phyloP scores from a whole-genome alignment of 2,113 vertebrate genomes.

The Tachycineta bicolor region DNA sequence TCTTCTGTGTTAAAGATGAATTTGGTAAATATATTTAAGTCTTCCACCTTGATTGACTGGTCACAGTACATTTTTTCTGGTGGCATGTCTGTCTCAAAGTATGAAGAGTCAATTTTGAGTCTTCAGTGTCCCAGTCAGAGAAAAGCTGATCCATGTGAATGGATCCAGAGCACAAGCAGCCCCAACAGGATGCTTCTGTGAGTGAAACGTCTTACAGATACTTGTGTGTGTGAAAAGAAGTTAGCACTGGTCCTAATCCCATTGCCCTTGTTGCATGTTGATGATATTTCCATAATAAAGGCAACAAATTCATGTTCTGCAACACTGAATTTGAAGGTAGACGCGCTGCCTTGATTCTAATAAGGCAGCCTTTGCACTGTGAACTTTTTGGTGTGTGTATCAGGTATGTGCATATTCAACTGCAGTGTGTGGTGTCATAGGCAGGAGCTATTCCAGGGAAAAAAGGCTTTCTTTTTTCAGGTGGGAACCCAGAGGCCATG shows the following conservation, averaged over 20 bases:
- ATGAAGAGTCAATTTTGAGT: neutral
- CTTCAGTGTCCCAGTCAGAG: neutral
- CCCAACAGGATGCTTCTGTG: neutral
- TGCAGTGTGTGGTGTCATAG: neutral
- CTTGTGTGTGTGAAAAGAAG: neutral
- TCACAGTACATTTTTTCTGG: neutral
- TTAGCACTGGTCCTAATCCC: neutral
- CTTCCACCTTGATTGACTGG: neutral
- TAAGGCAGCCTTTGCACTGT: neutral
- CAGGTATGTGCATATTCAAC: neutral
- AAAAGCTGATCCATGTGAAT: neutral
- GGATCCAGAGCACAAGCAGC: neutral
- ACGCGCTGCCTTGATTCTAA: rapidly evolving
- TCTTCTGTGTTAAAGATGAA: neutral
- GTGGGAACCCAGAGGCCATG: neutral
- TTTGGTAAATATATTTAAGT: neutral
- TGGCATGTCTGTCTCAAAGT: neutral
- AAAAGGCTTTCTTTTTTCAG: neutral
- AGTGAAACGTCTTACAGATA: neutral
- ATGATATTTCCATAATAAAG: neutral
- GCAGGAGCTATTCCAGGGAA: neutral
- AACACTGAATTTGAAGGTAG: neutral
- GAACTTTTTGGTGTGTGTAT: neutral
- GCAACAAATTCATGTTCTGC: neutral
- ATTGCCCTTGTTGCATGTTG: neutral